Evolutionary conservation across 2,797 vertebrate species (phyloP).

Genomic region (Parauchenoglanis punctatus): DNA sequence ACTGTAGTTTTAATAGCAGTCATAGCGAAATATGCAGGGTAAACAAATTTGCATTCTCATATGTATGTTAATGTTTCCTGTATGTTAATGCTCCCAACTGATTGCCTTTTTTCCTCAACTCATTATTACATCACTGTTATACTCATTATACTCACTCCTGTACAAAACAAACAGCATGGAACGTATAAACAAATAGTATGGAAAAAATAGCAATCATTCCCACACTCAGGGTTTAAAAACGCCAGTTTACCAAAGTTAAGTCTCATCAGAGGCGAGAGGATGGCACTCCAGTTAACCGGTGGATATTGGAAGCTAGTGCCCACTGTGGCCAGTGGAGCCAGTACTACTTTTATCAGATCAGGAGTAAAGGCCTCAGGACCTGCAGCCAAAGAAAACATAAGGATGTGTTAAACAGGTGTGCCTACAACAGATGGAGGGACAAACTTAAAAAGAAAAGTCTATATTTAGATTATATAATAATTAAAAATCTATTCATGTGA

Average conservation of each 20-base stretch:
- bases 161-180: not conserved
- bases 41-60: not conserved
- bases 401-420: not conserved
- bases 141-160: too few relatives aligned
- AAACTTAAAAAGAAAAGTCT: not conserved
- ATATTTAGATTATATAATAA: not conserved
- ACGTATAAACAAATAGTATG: not conserved
- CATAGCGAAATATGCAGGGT: not conserved
- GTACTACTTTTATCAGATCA: slow-evolving; percentile 75
- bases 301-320: slow-evolving; percentile 86
- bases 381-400: slow-evolving; percentile 56
- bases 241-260: slow-evolving; percentile 82
- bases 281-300: slow-evolving; percentile 88
- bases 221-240: not conserved
- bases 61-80: not conserved
- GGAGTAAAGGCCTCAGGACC: slow-evolving; percentile 81
- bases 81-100: not conserved
- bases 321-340: slow-evolving; percentile 78
- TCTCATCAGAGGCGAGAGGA: slow-evolving; percentile 92
- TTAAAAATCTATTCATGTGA: not conserved
- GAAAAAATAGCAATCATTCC: not conserved
- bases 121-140: not conserved
- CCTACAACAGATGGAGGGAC: not conserved
- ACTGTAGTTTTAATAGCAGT: not conserved
- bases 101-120: not conserved